Conservation (phyloP, 2,113 vertebrate species). For the Beaufortia kweichowensis region DNA sequence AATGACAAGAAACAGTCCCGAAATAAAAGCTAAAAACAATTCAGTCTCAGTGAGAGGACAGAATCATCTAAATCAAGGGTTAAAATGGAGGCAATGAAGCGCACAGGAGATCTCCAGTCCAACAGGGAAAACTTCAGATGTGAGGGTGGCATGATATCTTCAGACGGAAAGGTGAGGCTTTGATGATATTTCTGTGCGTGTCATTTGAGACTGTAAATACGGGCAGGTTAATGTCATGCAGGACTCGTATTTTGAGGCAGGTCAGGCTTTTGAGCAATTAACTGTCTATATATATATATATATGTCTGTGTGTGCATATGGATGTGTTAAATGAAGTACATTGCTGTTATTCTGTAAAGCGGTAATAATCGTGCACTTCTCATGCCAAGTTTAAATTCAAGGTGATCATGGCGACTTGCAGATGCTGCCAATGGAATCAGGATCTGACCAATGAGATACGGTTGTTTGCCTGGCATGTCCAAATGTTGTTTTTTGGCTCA, state of each 20-base stretch:
- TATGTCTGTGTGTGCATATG: too few relatives aligned
- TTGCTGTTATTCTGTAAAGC: background rate
- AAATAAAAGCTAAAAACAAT: conserved; percentile 70
- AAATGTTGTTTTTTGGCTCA: conserved; percentile 42
- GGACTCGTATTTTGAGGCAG: conserved; percentile 10
- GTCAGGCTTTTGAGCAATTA: conserved; percentile 12
- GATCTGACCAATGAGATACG: conserved; percentile 18
- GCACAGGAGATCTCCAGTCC: background rate
- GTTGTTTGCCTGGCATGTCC: conserved; percentile 37
- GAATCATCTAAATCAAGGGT: background rate
- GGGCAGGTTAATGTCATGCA: conserved; percentile 12
- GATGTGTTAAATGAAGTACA: conserved; percentile 4
- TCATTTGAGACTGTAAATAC: conserved; percentile 1
- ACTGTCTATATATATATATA: background rate
- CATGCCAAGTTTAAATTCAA: conserved; percentile 11
- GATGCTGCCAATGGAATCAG: conserved; percentile 23
- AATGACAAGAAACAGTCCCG: conserved; percentile 56
- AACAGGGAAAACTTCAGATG: conserved; percentile 6
- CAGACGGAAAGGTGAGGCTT: background rate
- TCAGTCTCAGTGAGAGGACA: conserved; percentile 59
- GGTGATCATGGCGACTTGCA: background rate
- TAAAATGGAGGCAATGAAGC: conserved; percentile 12
- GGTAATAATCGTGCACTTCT: background rate
- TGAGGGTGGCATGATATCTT: background rate
- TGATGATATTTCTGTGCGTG: background rate